Evolutionary conservation across 2,797 vertebrate species (phyloP).

Genomic region (Smutsia gigantea): DNA sequence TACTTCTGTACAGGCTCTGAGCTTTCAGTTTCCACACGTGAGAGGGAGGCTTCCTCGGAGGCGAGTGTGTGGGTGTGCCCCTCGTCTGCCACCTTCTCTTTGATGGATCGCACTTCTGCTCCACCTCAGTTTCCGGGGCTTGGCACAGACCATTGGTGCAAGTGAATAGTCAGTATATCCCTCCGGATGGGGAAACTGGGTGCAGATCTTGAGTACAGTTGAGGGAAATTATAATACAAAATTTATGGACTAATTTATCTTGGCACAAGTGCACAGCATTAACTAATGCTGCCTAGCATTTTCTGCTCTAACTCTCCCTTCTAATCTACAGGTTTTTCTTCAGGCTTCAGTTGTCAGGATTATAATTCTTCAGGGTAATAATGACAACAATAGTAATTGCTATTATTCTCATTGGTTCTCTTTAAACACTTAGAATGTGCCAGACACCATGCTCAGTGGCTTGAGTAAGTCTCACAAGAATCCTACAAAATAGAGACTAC

Average conservation of each 20-base stretch:
- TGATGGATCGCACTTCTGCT: not conserved
- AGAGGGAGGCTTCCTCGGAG: not conserved
- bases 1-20: not conserved
- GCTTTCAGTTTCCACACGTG: not conserved
- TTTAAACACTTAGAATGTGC: not conserved
- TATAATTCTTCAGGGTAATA: not conserved
- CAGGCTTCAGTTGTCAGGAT: not conserved
- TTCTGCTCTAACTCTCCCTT: constrained; percentile 1
- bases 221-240: not conserved
- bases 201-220: not conserved
- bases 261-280: not conserved
- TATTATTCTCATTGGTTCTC: not conserved
- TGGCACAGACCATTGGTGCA: not conserved
- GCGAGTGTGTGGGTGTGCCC: not conserved
- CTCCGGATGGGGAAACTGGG: not conserved
- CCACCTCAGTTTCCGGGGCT: not conserved
- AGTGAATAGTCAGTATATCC: not conserved
- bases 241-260: not conserved
- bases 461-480: constrained; percentile 16
- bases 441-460: not conserved
- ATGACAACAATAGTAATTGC: not conserved
- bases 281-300: not conserved
- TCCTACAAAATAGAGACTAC: not conserved
- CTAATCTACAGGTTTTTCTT: not conserved
- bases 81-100: not conserved